Evolutionary conservation across 2,888 invertebrate species (phyloP).

Genomic region (Proisotoma minuta): DNA sequence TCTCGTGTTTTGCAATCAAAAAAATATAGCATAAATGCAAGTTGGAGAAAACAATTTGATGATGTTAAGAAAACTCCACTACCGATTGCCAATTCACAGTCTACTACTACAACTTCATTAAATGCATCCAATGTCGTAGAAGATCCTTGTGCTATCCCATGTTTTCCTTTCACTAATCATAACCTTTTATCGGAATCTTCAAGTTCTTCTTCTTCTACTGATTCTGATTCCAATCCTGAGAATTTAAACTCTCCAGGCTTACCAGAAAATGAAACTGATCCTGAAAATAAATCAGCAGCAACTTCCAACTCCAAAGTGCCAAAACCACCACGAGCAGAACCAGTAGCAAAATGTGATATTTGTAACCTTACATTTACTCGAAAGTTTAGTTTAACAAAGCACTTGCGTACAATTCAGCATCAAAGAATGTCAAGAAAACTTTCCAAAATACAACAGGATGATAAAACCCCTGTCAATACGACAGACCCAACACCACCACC

Average conservation of each 20-base stretch:
- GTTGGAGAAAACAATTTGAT: neutral
- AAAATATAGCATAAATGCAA: neutral
- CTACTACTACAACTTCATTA: too few relatives aligned
- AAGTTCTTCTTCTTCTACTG: too few relatives aligned
- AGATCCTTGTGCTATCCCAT: too few relatives aligned
- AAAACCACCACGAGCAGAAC: neutral
- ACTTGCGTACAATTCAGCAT: neutral
- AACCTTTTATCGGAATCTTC: too few relatives aligned
- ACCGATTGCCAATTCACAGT: too few relatives aligned
- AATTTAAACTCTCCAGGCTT: neutral
- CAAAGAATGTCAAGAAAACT: neutral
- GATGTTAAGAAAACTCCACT: too few relatives aligned
- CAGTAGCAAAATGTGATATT: conserved; percentile 6
- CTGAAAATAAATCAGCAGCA: neutral
- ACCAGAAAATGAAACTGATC: neutral
- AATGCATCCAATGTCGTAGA: too few relatives aligned
- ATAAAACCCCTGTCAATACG: neutral
- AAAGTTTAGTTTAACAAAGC: neutral
- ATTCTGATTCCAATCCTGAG: neutral
- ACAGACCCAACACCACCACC: neutral
- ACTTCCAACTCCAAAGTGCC: neutral
- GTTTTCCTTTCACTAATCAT: too few relatives aligned
- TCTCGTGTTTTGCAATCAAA: conserved; percentile 3
- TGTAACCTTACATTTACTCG: conserved; percentile 12
- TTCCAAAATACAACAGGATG: neutral